Conservation (phyloP, 2,797 vertebrate species). For the Lagorchestes hirsutus region DNA sequence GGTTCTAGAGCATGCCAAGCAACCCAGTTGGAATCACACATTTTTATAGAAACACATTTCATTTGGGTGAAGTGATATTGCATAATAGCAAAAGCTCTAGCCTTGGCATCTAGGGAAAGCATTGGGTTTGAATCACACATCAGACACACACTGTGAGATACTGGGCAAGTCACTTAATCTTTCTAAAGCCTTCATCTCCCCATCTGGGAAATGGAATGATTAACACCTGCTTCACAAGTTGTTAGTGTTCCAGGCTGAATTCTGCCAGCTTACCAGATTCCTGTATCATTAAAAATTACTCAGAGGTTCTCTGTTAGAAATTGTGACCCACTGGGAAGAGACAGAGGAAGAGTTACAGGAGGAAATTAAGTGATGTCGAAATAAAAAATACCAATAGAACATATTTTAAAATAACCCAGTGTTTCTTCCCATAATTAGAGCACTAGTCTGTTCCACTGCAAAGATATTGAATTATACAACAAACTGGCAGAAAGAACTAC, state of each 20-base stretch:
- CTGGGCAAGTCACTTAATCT: background rate
- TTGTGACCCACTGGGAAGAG: background rate
- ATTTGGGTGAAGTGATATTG: background rate
- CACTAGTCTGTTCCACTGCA: background rate
- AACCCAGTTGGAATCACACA: background rate
- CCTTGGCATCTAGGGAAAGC: background rate
- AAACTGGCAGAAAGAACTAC: background rate
- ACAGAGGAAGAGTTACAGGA: background rate
- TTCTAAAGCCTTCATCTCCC: background rate
- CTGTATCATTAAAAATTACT: background rate
- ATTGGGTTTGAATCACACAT: background rate
- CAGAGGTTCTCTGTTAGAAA: background rate
- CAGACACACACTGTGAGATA: background rate
- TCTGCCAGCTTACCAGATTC: background rate
- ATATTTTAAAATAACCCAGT: background rate
- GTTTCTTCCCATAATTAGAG: background rate
- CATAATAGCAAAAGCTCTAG: background rate
- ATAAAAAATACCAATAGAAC: background rate
- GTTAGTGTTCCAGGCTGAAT: background rate
- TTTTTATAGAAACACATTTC: constrained; percentile 41
- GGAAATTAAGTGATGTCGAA: background rate
- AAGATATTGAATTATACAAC: background rate
- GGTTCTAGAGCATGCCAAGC: background rate
- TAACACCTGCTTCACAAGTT: background rate
- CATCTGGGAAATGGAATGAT: background rate